Conservation (phyloP, 2,888 invertebrate species). For the Calliphora vomitoria region DNA sequence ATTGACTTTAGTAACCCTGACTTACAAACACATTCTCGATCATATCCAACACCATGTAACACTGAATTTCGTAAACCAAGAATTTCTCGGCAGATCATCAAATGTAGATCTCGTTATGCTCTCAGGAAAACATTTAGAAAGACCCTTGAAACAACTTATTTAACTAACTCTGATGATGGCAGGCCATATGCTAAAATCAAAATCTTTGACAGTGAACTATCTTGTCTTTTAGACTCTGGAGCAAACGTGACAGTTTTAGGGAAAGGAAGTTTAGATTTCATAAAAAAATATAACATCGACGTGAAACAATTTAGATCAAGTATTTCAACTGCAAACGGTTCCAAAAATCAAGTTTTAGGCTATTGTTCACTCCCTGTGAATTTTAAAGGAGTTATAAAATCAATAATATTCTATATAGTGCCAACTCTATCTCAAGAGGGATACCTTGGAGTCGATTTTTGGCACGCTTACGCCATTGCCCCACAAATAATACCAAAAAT, state of each 20-base stretch:
- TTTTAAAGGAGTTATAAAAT: neutral
- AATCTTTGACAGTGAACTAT: neutral
- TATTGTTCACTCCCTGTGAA: neutral
- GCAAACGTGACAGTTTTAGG: conserved; percentile 1
- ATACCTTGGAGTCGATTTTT: neutral
- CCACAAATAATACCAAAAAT: neutral
- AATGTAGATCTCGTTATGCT: conserved; percentile 5
- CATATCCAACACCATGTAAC: neutral
- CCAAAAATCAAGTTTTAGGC: neutral
- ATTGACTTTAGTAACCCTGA: no score
- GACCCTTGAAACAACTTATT: neutral
- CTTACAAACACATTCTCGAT: no score
- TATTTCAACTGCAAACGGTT: neutral
- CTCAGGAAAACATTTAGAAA: neutral
- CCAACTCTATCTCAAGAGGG: neutral
- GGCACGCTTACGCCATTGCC: neutral
- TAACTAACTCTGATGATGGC: neutral
- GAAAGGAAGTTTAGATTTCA: neutral
- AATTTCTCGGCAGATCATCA: neutral
- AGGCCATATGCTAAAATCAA: conserved; percentile 1
- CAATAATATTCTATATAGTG: neutral
- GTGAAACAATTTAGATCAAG: neutral
- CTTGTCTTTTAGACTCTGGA: neutral
- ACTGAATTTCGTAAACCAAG: neutral
- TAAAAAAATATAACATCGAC: neutral